These are phyloP conservation scores for Copidosoma aretas DNA, from an alignment of 2,888 invertebrate species.

Conservation along the genomic window DNA sequence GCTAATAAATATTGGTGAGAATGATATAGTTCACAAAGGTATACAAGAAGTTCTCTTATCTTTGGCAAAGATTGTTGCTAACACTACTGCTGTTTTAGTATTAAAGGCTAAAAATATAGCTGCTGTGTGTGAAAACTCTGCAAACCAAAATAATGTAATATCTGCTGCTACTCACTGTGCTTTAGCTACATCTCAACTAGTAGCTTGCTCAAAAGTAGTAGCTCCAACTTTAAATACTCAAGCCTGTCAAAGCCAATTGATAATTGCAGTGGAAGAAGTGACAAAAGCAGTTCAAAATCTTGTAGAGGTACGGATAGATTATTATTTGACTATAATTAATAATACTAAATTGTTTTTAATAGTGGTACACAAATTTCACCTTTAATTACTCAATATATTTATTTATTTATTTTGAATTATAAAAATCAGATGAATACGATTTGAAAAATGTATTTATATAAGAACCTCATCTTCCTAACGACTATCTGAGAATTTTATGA, in stretches of 20 bases:
- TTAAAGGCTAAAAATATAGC: constrained; percentile 96
- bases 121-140: constrained; percentile 81
- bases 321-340: not conserved
- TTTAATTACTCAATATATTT: no score
- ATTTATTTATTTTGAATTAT: no score
- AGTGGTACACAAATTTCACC: no score
- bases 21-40: constrained; percentile 83
- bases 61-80: constrained; percentile 96
- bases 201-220: constrained; percentile 95
- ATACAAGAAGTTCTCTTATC: constrained; percentile 90
- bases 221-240: constrained; percentile 83
- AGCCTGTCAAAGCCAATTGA: constrained; percentile 88
- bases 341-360: no score
- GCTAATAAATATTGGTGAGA: constrained; percentile 90
- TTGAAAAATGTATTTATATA: no score
- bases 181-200: constrained; percentile 94
- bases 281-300: constrained; percentile 89
- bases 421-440: no score
- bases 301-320: constrained; percentile 62
- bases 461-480: no score
- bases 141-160: constrained; percentile 86
- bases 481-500: no score
- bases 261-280: constrained; percentile 91
- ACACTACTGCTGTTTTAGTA: constrained; percentile 95
- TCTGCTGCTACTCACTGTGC: constrained; percentile 97